phyloP scores from a whole-genome alignment of 2,113 vertebrate species.

The Coptodon rendalli region DNA sequence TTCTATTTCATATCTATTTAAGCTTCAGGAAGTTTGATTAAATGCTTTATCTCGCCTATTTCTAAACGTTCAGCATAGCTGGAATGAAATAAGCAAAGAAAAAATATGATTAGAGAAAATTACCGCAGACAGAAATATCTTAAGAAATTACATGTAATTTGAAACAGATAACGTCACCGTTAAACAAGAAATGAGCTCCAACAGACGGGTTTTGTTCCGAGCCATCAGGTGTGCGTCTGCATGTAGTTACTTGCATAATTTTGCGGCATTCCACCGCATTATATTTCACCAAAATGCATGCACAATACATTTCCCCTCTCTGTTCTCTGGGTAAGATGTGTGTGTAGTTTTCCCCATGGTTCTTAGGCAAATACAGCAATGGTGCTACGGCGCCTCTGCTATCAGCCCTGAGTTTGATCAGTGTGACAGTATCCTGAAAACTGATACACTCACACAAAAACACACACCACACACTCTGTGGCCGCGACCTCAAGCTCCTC shows the following conservation, averaged over 20 bases:
- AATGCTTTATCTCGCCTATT: not conserved
- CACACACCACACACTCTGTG: not conserved
- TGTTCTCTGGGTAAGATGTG: not conserved
- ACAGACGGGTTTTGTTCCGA: not conserved
- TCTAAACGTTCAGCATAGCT: not conserved
- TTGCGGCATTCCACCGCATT: constrained; percentile 34
- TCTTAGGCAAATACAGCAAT: constrained; percentile 38
- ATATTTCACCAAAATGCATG: constrained; percentile 54
- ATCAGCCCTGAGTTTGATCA: constrained; percentile 47
- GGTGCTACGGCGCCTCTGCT: constrained; percentile 37
- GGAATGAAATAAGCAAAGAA: not conserved
- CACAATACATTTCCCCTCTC: constrained; percentile 3
- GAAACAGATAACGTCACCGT: not conserved
- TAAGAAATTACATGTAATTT: constrained; percentile 1
- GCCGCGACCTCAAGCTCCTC: not conserved
- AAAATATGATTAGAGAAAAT: not conserved
- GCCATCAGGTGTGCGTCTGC: constrained; percentile 18
- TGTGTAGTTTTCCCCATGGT: constrained; percentile 8
- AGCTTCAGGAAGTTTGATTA: constrained; percentile 23
- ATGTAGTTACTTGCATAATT: constrained; percentile 23
- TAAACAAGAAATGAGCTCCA: not conserved
- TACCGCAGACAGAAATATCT: not conserved
- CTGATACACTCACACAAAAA: constrained; percentile 14
- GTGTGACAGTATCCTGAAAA: constrained; percentile 58
- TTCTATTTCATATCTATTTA: not conserved